Evolutionary conservation across 2,888 invertebrate species (phyloP), one percentile per base, ranked within the genome.

Genomic region (Scrobipalpa atriplicella): DNA sequence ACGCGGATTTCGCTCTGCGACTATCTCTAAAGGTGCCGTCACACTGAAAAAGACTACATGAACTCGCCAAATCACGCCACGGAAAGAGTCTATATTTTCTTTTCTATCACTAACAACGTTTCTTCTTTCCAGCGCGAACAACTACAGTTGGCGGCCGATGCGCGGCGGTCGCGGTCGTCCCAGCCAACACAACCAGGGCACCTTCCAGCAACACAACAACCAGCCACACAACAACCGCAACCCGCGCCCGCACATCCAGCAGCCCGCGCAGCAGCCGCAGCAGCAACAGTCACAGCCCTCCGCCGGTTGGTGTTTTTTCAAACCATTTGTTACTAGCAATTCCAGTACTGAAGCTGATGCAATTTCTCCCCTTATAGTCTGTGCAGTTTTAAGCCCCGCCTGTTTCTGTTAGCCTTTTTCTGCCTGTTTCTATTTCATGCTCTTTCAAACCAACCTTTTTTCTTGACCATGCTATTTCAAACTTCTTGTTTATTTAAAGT

Each of bases 131-230:
- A 87, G 86, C 63, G 84, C 85, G 84, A 80, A 82, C n/a, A 85
- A 85, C 75, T 85, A 84, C 79, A 87, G 89, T 67, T 92, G 92
- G 90, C 79, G 93, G 78, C 73, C 86, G 77, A 75, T 89, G 90
- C 87, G 90, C 66, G 83, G 73, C 69, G 86, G 72, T 71, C 86
- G 79, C 69, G 82, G 82, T 70, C 82, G 74, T 72, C 69, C 68
- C 69, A 5, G 29, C 29, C 29, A 29, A 5, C 72, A 70, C 67
- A 38, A 70, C 68, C 73, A 72, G 65, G 47, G 21, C 29, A 9
- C 1, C 43, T 10, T 43, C 69, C 29, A 68, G 74, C 67, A 67
- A 39, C 58, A 66, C 69, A 56, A 72, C 68, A 63, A 71, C 71
- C 66, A 69, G 71, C 62, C 66, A 21, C 58, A 66, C 70, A 56